Base-by-base conservation (phyloP, 2,888 invertebrate genomes). In the Salpingus planirostris region DNA sequence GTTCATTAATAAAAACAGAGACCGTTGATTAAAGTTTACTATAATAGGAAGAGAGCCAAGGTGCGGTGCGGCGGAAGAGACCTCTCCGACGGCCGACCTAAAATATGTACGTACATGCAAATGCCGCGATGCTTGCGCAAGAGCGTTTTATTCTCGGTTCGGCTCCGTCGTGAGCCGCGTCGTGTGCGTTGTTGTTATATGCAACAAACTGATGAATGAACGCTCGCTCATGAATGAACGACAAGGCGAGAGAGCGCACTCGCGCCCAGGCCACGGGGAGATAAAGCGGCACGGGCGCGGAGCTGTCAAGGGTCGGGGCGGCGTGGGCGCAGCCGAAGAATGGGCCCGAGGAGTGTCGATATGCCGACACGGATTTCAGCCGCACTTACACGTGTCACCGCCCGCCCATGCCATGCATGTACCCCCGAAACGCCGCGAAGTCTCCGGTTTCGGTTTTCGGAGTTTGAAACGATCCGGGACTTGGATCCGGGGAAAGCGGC, bases 1-100 rank as follows among this genome's bases (percentile, higher is more conserved):
- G 58, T 61, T 59, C 59, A 62, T 62, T 60, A 62, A 62, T 60
- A 61, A 62, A 61, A 61, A 60, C 59, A 59, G 55, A 57, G 50
- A 52, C 52, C 46, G 54, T 56, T 61, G 62, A 63, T 63, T 62
- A 59, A 55, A 51, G 57, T 58, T 63, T 60, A 57, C 62, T 63
- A 61, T 63, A 63, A 63, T 62, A 60, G 62, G 62, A 61, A 53
- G 44, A 47, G n/a, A n/a, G 45, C 38, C 42, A 51, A 59, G 61
- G 62, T 53, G 60, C 58, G 59, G 59, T 55, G 46, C 52, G 46
- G 43, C 48, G 49, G 51, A 53, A 55, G 51, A 53, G 50, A 53
- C 49, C 18, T 18, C 5, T 6, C 5, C 49, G 50, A 50, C 48
- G 43, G 40, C 49, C 47, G 53, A 52, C 50, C 52, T 52, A 53